Evolutionary conservation across 37 sponge, comb jelly and placozoan genomes (phyloP), one percentile per base, ranked within the genome.

Genomic region (Bolinopsis microptera): DNA sequence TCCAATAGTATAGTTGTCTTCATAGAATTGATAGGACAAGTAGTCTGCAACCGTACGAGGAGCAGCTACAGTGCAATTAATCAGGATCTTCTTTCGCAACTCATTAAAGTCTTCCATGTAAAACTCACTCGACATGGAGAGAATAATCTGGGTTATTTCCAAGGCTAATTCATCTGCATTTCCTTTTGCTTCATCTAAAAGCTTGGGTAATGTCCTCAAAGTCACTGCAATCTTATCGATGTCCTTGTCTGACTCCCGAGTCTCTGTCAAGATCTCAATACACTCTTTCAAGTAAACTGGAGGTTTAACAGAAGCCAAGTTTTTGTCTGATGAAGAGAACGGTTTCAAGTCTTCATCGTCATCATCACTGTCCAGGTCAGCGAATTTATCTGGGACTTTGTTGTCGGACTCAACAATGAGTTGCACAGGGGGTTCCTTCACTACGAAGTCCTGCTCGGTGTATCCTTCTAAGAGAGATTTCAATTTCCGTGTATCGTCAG

Each of bases 241-340:
- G 61, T 86, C 90, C 61, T 38, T 39, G 2, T 86, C 90, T 8
- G 41, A 18, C 9, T 86, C 90, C 0, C 90, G 3, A 24, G 75
- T 72, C 26, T 86, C 90, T 38, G 90, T 86, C 8, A 86, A 38
- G 13, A 86, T 86, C 48, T 86, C 90, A 26, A 86, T 41, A 30
- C 90, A 86, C 36, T 86, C 90, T 48, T 86, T 86, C 30, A 86
- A 25, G 90, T 86, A 86, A 9, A 41, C 90, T 5, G 90, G 90
- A n/a, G 90, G 36, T 40, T 86, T 86, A 34, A 40, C 90, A 18
- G 31, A 23, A 3, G 90, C 90, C 26, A 86, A 41, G 31, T 86
- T 86, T 38, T 41, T 86, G 31, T 86, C 90, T 0, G 41, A 16
- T 21, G n/a, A 36, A 28, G 22, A 24, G 61, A 86, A 86, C 9